Evolutionary conservation across 2,113 vertebrate genomes (phyloP), one percentile per base, ranked within the genome.

Genomic region (Saguinus midas): DNA sequence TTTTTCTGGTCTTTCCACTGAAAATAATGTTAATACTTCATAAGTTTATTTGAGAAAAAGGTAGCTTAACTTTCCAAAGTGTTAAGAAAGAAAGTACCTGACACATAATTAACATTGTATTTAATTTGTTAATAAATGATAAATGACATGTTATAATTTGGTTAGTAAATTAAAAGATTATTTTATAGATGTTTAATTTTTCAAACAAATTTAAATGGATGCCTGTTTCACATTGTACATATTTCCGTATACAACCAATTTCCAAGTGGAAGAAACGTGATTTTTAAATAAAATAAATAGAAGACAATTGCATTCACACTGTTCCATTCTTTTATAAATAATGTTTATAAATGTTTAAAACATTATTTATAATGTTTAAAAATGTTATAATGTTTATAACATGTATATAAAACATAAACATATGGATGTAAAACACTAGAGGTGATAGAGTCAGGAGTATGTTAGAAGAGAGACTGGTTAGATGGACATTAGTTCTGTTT

Each of bases 151-250:
- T 79, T 90, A 87, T 3, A 75, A 52, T 75, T 84, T 61, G 78
- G 37, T 72, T 55, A 93, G 9, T 90, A 87, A 83, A 92, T 58
- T 10, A 50, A 90, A 73, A 5, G 27, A 89, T 81, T 81, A 64
- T 72, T 91, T 73, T 91, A 86, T 78, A 93, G 70, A n/a, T 72
- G 12, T 40, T 93, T 93, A 76, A 21, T 86, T 95, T 84, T 91
- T 64, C 27, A 73, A 86, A 50, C 13, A 84, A 82, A 91, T 61
- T 80, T 80, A 88, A 93, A 48, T 55, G 25, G 68, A 91, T 61
- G 45, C 23, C n/a, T 57, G 21, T 70, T 91, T 94, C 50, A 58
- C 18, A 87, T n/a, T 86, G 6, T 32, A n/a, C 20, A 32, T 79
- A 76, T 35, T 48, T 94, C 18, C 32, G 9, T 55, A 83, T 61